Conservation (phyloP, 2,797 vertebrate species). For the Sitta carolinensis region DNA sequence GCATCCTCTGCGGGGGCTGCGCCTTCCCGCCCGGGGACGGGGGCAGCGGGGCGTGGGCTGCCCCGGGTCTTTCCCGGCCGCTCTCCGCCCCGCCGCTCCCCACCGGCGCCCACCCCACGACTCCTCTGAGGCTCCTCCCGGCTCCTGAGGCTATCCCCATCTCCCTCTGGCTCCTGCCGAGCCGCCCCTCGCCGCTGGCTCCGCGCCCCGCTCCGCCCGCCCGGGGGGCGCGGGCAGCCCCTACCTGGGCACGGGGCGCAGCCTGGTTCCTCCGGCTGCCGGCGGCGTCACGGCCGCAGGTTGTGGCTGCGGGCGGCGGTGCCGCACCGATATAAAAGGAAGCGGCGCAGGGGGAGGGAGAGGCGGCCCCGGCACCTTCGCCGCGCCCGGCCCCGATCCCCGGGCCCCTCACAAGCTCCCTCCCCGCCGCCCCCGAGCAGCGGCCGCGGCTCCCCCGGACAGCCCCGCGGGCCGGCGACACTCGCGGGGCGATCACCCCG, state of each 20-base stretch:
- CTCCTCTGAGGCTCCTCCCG: background rate
- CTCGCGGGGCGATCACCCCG: background rate
- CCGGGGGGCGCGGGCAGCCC: background rate
- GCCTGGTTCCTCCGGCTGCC: background rate
- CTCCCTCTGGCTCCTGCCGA: background rate
- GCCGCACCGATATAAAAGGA: slow-evolving; percentile 27
- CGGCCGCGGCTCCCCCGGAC: background rate
- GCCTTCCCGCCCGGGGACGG: background rate
- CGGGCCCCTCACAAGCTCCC: too few relatives aligned
- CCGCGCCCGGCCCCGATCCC: background rate
- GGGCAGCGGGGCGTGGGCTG: background rate
- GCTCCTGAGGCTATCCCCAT: background rate
- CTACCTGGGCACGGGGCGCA: background rate
- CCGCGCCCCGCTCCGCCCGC: background rate
- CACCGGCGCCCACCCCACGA: background rate
- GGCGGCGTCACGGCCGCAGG: slow-evolving; percentile 5
- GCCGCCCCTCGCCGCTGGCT: background rate
- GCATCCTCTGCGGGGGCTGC: background rate
- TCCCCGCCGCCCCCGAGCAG: too few relatives aligned
- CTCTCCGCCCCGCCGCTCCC: background rate
- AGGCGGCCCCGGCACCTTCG: background rate
- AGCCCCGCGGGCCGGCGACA: background rate
- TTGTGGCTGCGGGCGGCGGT: slow-evolving; percentile 17
- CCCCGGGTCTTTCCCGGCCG: background rate
- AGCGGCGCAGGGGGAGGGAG: background rate